These are phyloP conservation scores for Eulithis prunata DNA, from an alignment of 2,888 invertebrate species.

Conservation along the genomic window DNA sequence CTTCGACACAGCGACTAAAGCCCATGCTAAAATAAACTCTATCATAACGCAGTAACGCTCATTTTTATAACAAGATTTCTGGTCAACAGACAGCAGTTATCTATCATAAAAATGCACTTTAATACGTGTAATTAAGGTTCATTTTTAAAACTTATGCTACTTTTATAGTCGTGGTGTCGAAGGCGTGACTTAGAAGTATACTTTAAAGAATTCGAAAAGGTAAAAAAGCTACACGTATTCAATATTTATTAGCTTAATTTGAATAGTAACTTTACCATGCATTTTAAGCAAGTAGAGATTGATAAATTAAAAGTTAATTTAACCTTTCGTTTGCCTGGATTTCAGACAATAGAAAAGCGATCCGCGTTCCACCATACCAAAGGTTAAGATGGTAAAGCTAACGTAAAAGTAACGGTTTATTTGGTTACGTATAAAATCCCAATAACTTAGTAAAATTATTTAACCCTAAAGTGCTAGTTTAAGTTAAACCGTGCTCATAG, in stretches of 20 bases:
- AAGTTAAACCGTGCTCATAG: slow-evolving; percentile 53
- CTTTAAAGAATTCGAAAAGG: neutral
- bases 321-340: neutral
- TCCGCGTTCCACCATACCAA: no score
- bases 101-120: neutral
- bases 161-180: neutral
- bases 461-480: slow-evolving; percentile 36
- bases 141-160: neutral
- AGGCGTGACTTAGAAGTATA: neutral
- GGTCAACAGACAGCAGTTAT: neutral
- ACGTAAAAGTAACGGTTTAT: slow-evolving; percentile 19
- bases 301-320: slow-evolving; percentile 9
- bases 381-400: no score
- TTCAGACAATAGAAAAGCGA: no score
- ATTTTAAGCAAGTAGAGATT: neutral
- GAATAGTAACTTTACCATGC: neutral
- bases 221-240: slow-evolving; percentile 1
- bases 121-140: no score
- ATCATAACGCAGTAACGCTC: neutral
- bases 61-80: neutral
- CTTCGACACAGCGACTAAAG: neutral
- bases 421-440: slow-evolving; percentile 26
- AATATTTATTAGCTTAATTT: neutral
- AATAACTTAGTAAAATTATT: slow-evolving; percentile 13
- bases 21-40: neutral